Evolutionary conservation across 2,888 invertebrate species (phyloP).

Genomic region (Punctoribates punctum): DNA sequence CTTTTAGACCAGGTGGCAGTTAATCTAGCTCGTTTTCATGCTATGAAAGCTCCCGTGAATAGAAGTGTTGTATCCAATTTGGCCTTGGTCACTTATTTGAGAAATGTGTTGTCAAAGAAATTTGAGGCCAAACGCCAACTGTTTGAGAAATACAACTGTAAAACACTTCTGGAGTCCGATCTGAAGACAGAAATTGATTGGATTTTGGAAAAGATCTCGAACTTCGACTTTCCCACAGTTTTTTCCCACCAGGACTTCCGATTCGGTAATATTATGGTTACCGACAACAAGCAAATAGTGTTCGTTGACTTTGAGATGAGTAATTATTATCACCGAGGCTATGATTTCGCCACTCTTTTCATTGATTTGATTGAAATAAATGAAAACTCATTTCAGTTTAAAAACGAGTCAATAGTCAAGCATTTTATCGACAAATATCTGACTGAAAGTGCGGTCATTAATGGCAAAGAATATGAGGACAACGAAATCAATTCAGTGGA

Average conservation of each 20-base stretch:
- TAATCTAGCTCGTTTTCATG: no score
- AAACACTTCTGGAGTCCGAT: constrained; percentile 7
- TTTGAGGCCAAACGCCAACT: neutral
- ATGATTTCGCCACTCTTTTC: constrained; percentile 19
- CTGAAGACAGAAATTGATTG: constrained; percentile 19
- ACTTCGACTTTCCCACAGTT: neutral
- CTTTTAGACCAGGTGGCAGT: no score
- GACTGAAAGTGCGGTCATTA: no score
- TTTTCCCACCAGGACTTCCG: constrained; percentile 32
- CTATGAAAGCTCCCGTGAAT: no score
- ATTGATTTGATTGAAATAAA: neutral
- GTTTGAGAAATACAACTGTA: neutral
- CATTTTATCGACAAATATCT: no score
- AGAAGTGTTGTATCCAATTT: neutral
- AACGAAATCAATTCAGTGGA: no score
- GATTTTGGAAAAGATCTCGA: neutral
- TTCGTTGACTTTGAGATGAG: constrained; percentile 4
- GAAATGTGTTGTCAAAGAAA: neutral
- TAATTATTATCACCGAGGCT: constrained; percentile 24
- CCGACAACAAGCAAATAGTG: neutral
- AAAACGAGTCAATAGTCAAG: no score
- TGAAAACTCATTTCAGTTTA: neutral
- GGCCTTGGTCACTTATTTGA: no score
- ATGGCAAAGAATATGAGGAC: no score
- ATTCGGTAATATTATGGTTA: constrained; percentile 14